Evolutionary conservation across 2,113 vertebrate species (phyloP).

Genomic region (Gopherus evgoodei): DNA sequence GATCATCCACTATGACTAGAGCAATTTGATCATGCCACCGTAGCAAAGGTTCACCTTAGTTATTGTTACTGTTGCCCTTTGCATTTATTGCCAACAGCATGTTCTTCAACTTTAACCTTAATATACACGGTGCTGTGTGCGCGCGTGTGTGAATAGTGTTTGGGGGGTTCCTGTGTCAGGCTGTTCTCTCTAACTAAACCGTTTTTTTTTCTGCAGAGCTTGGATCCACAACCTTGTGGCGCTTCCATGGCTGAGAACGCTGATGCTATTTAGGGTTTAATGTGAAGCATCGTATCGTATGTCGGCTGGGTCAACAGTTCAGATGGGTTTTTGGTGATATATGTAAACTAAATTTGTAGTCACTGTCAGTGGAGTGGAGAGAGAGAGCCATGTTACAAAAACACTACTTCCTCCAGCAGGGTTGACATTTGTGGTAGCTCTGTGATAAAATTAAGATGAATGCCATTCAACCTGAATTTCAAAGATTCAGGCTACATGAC

Average conservation of each 20-base stretch:
- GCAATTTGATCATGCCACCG: background rate
- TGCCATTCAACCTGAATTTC: background rate
- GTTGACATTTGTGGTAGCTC: background rate
- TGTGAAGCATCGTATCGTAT: conserved; percentile 50
- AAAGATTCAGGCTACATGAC: background rate
- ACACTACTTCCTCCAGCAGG: background rate
- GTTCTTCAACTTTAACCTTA: background rate
- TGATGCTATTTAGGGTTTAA: conserved; percentile 52
- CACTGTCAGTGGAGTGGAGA: background rate
- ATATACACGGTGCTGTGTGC: background rate
- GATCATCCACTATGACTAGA: conserved; percentile 16
- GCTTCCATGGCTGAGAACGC: conserved; percentile 31
- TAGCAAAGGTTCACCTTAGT: background rate
- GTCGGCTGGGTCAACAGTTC: conserved; percentile 40
- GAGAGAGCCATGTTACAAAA: conserved; percentile 15
- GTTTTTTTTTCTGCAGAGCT: conserved; percentile 43
- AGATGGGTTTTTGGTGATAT: conserved; percentile 9
- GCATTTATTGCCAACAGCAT: background rate
- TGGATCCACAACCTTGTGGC: background rate
- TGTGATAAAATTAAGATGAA: background rate
- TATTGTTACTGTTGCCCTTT: background rate
- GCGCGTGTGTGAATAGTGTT: background rate
- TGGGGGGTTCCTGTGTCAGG: background rate
- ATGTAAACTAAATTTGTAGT: conserved; percentile 20
- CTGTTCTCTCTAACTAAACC: conserved; percentile 22